A percentile compares a stretch with the other conserved stretches of the same genome.
Evolutionary conservation across 2,113 vertebrate species (phyloP).

Genomic region (Mola mola): DNA sequence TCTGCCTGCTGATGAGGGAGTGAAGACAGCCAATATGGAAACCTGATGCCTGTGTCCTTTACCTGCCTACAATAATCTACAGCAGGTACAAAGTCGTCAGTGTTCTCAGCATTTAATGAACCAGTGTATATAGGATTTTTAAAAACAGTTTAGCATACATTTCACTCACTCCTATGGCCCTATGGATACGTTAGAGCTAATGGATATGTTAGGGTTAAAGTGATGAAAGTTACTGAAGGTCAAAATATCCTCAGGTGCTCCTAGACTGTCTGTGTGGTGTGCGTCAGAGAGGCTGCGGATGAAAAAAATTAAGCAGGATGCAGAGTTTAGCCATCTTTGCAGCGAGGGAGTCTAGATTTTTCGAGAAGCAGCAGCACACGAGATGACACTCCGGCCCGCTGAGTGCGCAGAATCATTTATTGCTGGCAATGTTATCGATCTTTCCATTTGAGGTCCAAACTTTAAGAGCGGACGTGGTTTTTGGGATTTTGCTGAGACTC

Average conservation of each 20-base stretch:
- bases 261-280: not conserved
- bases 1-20: slow-evolving; percentile 10
- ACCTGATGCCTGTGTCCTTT: slow-evolving; percentile 30
- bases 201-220: too few relatives aligned
- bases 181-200: not conserved
- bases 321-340: not conserved
- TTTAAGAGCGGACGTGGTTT: not conserved
- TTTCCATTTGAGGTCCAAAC: slow-evolving; percentile 9
- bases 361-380: slow-evolving; percentile 1
- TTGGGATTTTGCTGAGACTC: not conserved
- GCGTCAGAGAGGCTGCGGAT: not conserved
- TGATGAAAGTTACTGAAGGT: not conserved
- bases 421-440: slow-evolving; percentile 25
- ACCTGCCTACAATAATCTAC: not conserved
- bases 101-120: not conserved
- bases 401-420: slow-evolving; percentile 2
- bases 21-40: slow-evolving; percentile 6
- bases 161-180: not conserved
- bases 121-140: not conserved
- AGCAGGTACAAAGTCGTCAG: not conserved
- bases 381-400: slow-evolving; percentile 27
- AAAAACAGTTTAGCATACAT: too few relatives aligned
- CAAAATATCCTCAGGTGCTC: not conserved
- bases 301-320: not conserved
- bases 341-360: slow-evolving; percentile 5